These are phyloP conservation scores for Sparidentex hasta DNA, from an alignment of 2,797 vertebrate species.

Conservation along the genomic window DNA sequence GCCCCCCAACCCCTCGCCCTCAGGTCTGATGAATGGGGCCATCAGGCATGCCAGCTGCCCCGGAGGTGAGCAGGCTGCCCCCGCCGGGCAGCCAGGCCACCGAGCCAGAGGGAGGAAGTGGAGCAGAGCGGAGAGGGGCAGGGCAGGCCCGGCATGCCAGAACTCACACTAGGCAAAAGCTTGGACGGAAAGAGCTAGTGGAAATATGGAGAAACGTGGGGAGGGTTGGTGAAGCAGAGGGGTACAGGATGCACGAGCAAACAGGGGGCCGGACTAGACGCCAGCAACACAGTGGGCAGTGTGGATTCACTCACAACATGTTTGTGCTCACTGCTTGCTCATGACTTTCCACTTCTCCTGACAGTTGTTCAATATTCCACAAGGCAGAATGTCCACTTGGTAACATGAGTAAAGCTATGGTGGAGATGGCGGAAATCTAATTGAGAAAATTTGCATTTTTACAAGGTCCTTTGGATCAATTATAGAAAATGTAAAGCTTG, in stretches of 20 bases:
- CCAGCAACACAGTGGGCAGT: constrained; percentile 78
- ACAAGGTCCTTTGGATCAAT: constrained; percentile 44
- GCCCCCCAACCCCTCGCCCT: constrained; percentile 58
- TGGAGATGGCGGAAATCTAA: constrained; percentile 16
- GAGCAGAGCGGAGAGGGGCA: constrained; percentile 62
- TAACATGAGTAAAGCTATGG: constrained; percentile 4
- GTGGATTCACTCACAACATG: constrained; percentile 76
- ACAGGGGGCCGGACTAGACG: constrained; percentile 67
- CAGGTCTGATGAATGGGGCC: constrained; percentile 84
- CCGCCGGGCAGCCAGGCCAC: constrained; percentile 74
- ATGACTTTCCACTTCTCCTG: constrained; percentile 73
- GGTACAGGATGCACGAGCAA: constrained; percentile 79
- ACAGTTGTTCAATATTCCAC: constrained; percentile 59
- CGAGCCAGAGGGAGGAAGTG: constrained; percentile 78
- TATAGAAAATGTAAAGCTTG: constrained; percentile 34
- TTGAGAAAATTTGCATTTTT: constrained; percentile 22
- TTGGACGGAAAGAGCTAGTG: constrained; percentile 70
- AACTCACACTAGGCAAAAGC: constrained; percentile 80
- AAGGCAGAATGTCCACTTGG: constrained; percentile 15
- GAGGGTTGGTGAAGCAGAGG: constrained; percentile 78
- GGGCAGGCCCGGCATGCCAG: constrained; percentile 79
- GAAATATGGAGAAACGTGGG: constrained; percentile 76
- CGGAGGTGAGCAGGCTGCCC: constrained; percentile 86
- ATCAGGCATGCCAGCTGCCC: constrained; percentile 89
- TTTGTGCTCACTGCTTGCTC: constrained; percentile 69